phyloP scores from a whole-genome alignment of 2,888 invertebrate genomes.

The Melanargia galathea region DNA sequence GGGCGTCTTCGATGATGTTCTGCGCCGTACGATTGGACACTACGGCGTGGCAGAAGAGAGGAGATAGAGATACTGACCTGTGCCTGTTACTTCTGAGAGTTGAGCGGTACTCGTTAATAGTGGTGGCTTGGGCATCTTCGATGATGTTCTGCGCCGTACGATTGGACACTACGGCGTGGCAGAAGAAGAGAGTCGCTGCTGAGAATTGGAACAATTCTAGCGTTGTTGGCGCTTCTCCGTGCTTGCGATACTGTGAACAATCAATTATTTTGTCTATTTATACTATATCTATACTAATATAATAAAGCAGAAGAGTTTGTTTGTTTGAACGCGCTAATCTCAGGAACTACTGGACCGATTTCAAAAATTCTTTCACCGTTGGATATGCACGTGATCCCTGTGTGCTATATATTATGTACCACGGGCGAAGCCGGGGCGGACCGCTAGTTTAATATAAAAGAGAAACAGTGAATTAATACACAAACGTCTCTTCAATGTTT shows the following conservation, averaged over 20 bases:
- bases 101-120: constrained; percentile 76
- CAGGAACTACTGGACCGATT: too few species aligned
- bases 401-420: too few species aligned
- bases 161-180: constrained; percentile 71
- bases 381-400: too few species aligned
- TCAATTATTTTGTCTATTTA: background rate
- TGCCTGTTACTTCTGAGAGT: constrained; percentile 80
- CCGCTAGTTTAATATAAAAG: too few species aligned
- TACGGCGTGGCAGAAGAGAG: constrained; percentile 77
- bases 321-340: too few species aligned
- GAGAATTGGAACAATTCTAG: constrained; percentile 78
- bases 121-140: constrained; percentile 78
- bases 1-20: constrained; percentile 78
- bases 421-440: too few species aligned
- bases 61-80: constrained; percentile 68
- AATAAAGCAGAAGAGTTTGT: background rate
- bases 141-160: constrained; percentile 74
- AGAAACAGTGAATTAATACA: too few species aligned
- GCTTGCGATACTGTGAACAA: constrained; percentile 62
- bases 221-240: constrained; percentile 68
- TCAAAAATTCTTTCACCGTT: too few species aligned
- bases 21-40: constrained; percentile 74
- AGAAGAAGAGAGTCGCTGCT: constrained; percentile 74
- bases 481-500: too few species aligned
- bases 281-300: background rate